Base-by-base conservation (phyloP, 2,113 vertebrate genomes). In the Orientallactaga bullata region DNA sequence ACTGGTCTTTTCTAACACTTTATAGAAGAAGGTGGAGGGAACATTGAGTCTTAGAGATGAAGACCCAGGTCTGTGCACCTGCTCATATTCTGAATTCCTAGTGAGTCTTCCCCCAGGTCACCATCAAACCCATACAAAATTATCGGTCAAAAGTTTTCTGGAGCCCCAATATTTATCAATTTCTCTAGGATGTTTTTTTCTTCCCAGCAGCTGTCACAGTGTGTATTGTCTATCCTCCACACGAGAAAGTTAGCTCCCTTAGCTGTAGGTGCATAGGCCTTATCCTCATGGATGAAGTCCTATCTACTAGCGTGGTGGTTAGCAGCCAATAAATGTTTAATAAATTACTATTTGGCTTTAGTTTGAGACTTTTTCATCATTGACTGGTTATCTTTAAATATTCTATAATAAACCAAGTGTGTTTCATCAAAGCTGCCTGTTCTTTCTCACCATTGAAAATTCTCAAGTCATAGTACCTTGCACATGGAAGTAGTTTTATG, bases 381-480 rank as follows among this genome's bases (percentile, higher is more conserved):
- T 26, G 10, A 12, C 42, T 83, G 72, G 55, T 74, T 35, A 11
- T 72, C 79, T 85, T 76, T 21, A 3, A 65, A 20, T 51, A 76
- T 55, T 63, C 72, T 80, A 1, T 21, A 42, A 7, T 69, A 26
- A 87, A 42, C 20, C 58, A 51, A 15, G 39, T 12, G 17, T 77
- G 63, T 30, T 39, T 7, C 7, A 55, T 88, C 4, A 2, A 7
- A 3, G 12, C 42, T 6, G 20, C 23, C 18, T 55, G 11, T 47
- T 69, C 32, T 66, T 84, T 81, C 42, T 81, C 32, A 24, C 63
- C n/a, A 72, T 80, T 60, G 18, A 92, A 88, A 84, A n/a, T 84
- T 20, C 5, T 37, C 58, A 55, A 73, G 20, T 20, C 24, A 7
- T 78, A 51, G 21, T 39, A 16, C 21, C 58, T 9, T 85, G 84